Evolutionary conservation across 1,140 invertebrate genomes (phyloP).

Genomic region (Lethrus apterus): DNA sequence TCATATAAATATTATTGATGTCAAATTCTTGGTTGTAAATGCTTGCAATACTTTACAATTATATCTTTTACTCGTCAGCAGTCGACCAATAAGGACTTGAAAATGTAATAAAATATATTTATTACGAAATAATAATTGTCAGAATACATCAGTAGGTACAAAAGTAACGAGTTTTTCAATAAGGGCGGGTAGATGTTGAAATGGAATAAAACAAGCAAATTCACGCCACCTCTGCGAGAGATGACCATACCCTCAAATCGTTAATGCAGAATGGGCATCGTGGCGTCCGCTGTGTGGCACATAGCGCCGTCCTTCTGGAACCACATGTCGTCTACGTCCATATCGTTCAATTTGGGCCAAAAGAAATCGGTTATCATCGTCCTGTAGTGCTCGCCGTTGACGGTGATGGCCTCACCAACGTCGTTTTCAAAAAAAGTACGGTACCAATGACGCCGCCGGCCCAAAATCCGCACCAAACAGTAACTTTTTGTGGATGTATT

Average conservation of each 20-base stretch:
- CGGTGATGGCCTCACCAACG: slow-evolving; percentile 16
- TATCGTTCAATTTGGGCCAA: slow-evolving; percentile 22
- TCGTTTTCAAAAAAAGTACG: slow-evolving; percentile 18
- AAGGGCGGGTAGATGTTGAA: too few relatives aligned
- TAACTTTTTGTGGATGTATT: slow-evolving; percentile 10
- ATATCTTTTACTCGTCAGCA: too few relatives aligned
- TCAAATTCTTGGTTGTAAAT: too few relatives aligned
- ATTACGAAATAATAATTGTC: too few relatives aligned
- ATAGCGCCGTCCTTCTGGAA: slow-evolving; percentile 28
- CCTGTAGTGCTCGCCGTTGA: slow-evolving; percentile 19
- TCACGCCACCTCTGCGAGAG: too few relatives aligned
- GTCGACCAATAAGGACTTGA: too few relatives aligned
- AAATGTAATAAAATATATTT: too few relatives aligned
- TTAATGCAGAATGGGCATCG: slow-evolving; percentile 18
- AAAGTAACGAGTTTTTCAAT: too few relatives aligned
- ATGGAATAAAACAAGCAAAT: too few relatives aligned
- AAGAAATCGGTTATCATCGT: slow-evolving; percentile 22
- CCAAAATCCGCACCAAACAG: slow-evolving; percentile 7
- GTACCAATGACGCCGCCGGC: slow-evolving; percentile 9
- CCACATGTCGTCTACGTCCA: slow-evolving; percentile 23
- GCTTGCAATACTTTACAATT: too few relatives aligned
- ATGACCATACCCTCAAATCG: slow-evolving; percentile 6
- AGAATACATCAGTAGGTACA: too few relatives aligned
- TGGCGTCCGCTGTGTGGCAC: slow-evolving; percentile 18
- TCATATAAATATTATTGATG: too few relatives aligned